phyloP scores from a whole-genome alignment of 2,797 vertebrate species.

The Chelon auratus region DNA sequence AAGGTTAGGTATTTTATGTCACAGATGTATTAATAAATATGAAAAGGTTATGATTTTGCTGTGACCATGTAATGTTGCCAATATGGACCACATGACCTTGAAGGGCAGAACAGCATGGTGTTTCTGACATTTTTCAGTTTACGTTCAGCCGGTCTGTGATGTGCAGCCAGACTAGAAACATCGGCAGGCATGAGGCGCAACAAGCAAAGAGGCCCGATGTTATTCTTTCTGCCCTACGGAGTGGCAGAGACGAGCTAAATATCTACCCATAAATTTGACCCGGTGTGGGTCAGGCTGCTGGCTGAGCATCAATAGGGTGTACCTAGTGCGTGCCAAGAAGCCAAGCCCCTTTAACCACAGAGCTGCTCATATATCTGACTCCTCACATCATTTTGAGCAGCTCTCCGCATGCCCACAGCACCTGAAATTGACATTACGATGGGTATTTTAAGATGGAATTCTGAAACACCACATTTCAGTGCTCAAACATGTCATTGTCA shows the following conservation, averaged over 20 bases:
- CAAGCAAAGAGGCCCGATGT: constrained; percentile 48
- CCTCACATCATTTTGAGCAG: constrained; percentile 61
- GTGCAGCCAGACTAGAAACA: constrained; percentile 68
- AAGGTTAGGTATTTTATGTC: background rate
- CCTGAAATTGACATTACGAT: constrained; percentile 67
- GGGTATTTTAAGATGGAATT: constrained; percentile 46
- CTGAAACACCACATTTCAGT: constrained; percentile 41
- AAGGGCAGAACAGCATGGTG: constrained; percentile 55
- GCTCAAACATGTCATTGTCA: constrained; percentile 44
- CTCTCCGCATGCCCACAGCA: constrained; percentile 55
- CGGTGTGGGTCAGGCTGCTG: constrained; percentile 59
- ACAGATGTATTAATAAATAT: constrained; percentile 9
- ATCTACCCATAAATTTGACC: constrained; percentile 76
- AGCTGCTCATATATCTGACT: constrained; percentile 64
- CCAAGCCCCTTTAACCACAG: constrained; percentile 65
- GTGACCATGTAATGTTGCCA: background rate
- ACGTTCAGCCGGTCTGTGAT: constrained; percentile 64
- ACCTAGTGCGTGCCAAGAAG: constrained; percentile 64
- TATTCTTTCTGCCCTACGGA: constrained; percentile 74
- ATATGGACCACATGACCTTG: constrained; percentile 50
- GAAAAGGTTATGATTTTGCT: constrained; percentile 6
- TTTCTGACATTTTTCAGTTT: constrained; percentile 70
- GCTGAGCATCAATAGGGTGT: constrained; percentile 64
- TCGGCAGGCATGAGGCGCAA: constrained; percentile 36
- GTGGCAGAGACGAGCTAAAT: constrained; percentile 74